A percentile compares a stretch with the other conserved stretches of the same genome.
Conservation (phyloP, 2,113 vertebrate species). For the Nettapus auritus region DNA sequence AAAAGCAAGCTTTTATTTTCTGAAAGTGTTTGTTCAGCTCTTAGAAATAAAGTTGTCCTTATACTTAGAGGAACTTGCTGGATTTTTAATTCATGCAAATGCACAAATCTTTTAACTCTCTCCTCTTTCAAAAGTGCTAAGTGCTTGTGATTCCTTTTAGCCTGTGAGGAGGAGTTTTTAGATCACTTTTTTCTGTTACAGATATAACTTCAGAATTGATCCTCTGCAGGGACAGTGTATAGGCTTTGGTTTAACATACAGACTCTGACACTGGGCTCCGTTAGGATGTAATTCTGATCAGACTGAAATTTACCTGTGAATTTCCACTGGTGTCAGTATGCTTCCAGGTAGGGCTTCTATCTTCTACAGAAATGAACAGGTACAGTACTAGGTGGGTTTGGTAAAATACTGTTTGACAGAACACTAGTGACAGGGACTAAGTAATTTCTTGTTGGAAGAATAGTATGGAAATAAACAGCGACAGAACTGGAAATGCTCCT, state of each 20-base stretch:
- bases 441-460: neutral
- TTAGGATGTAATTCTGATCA: neutral
- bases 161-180: neutral
- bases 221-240: neutral
- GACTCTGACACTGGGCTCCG: neutral
- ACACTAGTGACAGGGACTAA: neutral
- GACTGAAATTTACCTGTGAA: neutral
- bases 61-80: neutral
- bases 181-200: neutral
- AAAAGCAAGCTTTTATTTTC: slow-evolving; percentile 11
- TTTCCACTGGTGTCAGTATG: neutral
- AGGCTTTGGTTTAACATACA: neutral
- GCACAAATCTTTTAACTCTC: neutral
- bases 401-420: neutral
- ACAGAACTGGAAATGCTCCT: neutral
- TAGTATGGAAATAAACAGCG: neutral
- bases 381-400: neutral
- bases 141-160: neutral
- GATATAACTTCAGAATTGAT: neutral
- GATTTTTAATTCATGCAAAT: neutral
- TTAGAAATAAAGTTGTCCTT: neutral
- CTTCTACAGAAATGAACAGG: neutral
- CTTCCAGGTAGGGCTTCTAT: neutral
- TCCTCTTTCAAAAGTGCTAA: neutral
- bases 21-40: neutral